Base-by-base conservation (phyloP, 2,888 invertebrate genomes). In the Theodoxus fluviatilis region DNA sequence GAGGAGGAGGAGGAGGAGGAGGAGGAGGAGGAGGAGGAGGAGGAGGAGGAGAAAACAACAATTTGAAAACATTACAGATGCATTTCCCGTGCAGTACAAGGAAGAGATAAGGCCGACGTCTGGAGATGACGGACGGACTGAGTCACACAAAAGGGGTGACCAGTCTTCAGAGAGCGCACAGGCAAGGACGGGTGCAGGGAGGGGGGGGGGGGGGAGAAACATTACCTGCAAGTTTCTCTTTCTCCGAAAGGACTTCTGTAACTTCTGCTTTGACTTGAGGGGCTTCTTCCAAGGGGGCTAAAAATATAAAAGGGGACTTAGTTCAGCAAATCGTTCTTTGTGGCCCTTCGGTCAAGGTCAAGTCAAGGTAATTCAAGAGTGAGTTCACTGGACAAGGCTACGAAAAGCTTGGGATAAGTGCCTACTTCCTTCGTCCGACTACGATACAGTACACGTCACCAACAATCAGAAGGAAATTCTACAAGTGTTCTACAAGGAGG, bases 181-280 rank as follows among this genome's bases (percentile, higher is more conserved):
- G 25, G 1, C 47, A 67, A 52, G 25, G 28, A 61, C 15, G 25
- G 18, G 28, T 55, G 28, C 35, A 47, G 22, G n/a, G n/a, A 47
- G 22, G 25, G 40, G 52, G 49, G 35, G 18, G 15, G 25, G 22
- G 18, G 2, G 47, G 22, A 37, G n/a, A 12, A 33, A 57, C 40
- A 66, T 22, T 59, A 77, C 78, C 78, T 67, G 75, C 75, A n/a
- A 76, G 72, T 74, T 79, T 80, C 64, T 81, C 81, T 71, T 81
- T 81, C 47, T 81, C 81, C 35, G 81, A 81, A 59, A 81, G 75
- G 64, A 73, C 75, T 68, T 81, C 74, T 52, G 63, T 55, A 7
- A 37, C 69, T 33, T 69, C 49, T 55, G 72, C 78, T 47, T 78
- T 77, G 18, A 77, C 78, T 37, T 75, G 67, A 38, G 75, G 64